phyloP scores from a whole-genome alignment of 1,140 invertebrate genomes.

The Cyrtorhinus lividipennis region DNA sequence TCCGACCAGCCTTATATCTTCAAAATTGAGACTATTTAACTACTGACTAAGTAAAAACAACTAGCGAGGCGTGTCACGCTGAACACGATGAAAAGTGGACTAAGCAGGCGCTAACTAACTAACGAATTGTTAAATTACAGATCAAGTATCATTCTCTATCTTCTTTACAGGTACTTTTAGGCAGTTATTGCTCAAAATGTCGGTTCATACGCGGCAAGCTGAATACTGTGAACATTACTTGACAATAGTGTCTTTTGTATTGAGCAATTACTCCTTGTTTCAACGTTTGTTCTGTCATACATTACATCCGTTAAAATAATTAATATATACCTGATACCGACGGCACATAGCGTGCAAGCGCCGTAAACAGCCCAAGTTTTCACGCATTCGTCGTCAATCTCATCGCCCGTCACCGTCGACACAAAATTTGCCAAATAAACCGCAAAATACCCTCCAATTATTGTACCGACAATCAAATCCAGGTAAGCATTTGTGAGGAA shows the following conservation, averaged over 20 bases:
- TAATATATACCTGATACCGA: not conserved
- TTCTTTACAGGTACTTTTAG: too few relatives aligned
- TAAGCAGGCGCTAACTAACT: too few relatives aligned
- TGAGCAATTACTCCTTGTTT: not conserved
- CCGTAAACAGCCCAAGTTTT: not conserved
- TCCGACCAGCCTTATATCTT: too few relatives aligned
- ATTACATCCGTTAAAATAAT: not conserved
- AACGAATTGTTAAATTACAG: too few relatives aligned
- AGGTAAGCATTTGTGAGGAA: not conserved
- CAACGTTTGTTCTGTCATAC: too few relatives aligned
- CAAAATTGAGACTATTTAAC: too few relatives aligned
- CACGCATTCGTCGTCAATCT: not conserved
- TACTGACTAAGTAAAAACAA: too few relatives aligned
- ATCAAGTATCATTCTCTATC: too few relatives aligned
- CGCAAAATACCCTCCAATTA: not conserved
- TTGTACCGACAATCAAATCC: not conserved
- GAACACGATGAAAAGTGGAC: too few relatives aligned
- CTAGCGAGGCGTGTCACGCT: too few relatives aligned
- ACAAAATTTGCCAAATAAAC: not conserved
- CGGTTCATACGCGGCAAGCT: not conserved
- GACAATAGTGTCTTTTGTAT: not conserved
- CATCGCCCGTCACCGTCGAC: not conserved
- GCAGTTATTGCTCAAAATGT: not conserved
- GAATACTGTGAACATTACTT: not conserved
- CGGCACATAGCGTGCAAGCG: not conserved